Evolutionary conservation across 2,888 invertebrate genomes (phyloP).

Genomic region (Gibbula magus): DNA sequence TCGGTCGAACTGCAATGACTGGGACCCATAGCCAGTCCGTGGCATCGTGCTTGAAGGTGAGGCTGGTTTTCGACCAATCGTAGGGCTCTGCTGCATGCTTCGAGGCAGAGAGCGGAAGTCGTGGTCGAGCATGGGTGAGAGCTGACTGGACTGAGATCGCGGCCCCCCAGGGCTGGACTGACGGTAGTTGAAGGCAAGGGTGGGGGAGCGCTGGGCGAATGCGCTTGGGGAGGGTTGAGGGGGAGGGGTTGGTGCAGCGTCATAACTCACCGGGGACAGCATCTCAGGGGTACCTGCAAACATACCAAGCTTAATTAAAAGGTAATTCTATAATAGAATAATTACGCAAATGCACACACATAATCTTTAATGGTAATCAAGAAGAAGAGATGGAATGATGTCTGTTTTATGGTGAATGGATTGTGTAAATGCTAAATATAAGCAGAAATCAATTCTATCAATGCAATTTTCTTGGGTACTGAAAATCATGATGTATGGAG

Average conservation of each 20-base stretch:
- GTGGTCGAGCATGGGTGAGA: conserved; percentile 40
- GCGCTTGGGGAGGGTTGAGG: conserved; percentile 71
- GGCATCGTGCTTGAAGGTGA: conserved; percentile 30
- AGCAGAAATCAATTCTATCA: no score
- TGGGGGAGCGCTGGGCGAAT: conserved; percentile 49
- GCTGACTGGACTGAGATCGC: conserved; percentile 36
- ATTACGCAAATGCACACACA: no score
- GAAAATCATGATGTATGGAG: no score
- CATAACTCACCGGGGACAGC: conserved; percentile 66
- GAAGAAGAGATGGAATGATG: no score
- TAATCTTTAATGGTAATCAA: no score
- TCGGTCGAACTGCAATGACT: conserved; percentile 16
- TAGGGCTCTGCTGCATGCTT: conserved; percentile 42
- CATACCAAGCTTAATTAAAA: background rate
- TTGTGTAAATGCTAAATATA: no score
- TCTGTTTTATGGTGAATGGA: no score
- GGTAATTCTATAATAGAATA: no score
- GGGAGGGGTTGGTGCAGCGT: conserved; percentile 67
- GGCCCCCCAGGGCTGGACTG: conserved; percentile 37
- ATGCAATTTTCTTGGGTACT: no score
- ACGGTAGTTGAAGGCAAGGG: conserved; percentile 36
- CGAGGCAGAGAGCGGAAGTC: conserved; percentile 22
- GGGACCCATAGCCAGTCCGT: conserved; percentile 18
- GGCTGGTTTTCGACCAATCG: conserved; percentile 32
- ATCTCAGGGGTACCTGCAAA: conserved; percentile 68